These are phyloP conservation scores for Acronicta aceris DNA, from an alignment of 2,888 invertebrate genomes.

Conservation along the genomic window DNA sequence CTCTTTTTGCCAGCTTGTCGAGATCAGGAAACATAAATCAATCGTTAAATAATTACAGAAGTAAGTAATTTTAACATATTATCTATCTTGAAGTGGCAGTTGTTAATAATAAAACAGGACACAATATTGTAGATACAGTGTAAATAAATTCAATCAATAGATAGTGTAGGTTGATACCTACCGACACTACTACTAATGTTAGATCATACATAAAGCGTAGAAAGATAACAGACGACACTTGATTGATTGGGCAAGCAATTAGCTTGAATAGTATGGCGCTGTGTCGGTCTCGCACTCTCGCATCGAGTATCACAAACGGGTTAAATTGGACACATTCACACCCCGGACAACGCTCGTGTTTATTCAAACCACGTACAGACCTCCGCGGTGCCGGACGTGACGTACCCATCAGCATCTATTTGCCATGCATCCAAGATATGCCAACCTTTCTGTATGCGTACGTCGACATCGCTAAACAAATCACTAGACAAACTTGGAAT, in stretches of 20 bases:
- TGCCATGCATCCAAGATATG: constrained; percentile 59
- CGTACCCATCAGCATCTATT: constrained; percentile 66
- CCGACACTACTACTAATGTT: background rate
- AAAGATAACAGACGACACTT: constrained; percentile 29
- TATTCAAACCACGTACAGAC: constrained; percentile 81
- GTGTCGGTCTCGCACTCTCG: constrained; percentile 20
- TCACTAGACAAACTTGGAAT: constrained; percentile 44
- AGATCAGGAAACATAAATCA: background rate
- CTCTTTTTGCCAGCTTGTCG: background rate
- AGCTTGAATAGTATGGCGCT: constrained; percentile 39
- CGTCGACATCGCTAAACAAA: constrained; percentile 51
- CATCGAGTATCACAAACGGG: constrained; percentile 57
- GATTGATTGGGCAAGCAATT: constrained; percentile 49
- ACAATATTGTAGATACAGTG: background rate
- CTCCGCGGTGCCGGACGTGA: constrained; percentile 81
- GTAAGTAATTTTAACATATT: no score
- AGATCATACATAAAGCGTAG: constrained; percentile 8
- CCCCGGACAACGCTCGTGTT: constrained; percentile 55
- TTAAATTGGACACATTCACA: constrained; percentile 69
- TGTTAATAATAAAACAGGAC: no score
- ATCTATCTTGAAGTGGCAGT: no score
- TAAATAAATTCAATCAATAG: background rate
- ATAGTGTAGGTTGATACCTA: background rate
- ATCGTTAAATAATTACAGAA: background rate
- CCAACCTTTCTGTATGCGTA: constrained; percentile 53